Evolutionary conservation across 2,888 invertebrate genomes (phyloP), one percentile per base, ranked within the genome.

Genomic region (Lithosia quadra): DNA sequence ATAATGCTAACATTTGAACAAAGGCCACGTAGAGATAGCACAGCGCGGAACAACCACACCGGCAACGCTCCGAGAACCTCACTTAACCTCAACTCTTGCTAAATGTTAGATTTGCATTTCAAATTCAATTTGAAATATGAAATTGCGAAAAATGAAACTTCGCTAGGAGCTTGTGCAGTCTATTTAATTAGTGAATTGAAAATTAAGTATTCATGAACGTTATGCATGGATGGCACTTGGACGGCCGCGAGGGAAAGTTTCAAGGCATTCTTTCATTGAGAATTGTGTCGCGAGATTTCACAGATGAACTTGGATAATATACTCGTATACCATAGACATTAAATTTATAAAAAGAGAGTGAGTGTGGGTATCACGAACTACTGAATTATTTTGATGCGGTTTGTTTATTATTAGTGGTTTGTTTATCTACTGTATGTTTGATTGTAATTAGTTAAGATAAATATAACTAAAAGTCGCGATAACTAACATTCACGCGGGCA

Each of bases 61-160:
- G 28, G 49, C n/a, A n/a, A n/a, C n/a, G n/a, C 49, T 34, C 1
- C 22, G 15, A 36, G 21, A 60, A 55, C 28, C 24, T 55, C 60
- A 28, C 66, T 60, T 61, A 66, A 39, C 55, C 36, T 66, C 39
- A 15, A 34, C 55, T 55, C 24, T 8, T 36, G 24, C 28, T 55
- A 66, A 55, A 60, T 60, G 36, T 53, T 10, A 28, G 36, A 61
- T 61, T 66, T 53, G 28, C 53, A 61, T 66, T 60, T 39, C 18
- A 53, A 49, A 63, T 63, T 67, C 39, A 62, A 67, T 62, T 62
- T 58, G 33, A 21, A 56, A 63, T 67, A 63, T 70, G 55, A 65
- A 60, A 55, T 61, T 65, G 55, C n/a, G 49, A 60, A 55, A 61
- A 39, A 36, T 55, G 53, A 9, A 18, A 60, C 60, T 62, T 62